These are phyloP conservation scores for Protobothrops flavoviridis DNA, from an alignment of 2,113 vertebrate species.

Conservation along the genomic window DNA sequence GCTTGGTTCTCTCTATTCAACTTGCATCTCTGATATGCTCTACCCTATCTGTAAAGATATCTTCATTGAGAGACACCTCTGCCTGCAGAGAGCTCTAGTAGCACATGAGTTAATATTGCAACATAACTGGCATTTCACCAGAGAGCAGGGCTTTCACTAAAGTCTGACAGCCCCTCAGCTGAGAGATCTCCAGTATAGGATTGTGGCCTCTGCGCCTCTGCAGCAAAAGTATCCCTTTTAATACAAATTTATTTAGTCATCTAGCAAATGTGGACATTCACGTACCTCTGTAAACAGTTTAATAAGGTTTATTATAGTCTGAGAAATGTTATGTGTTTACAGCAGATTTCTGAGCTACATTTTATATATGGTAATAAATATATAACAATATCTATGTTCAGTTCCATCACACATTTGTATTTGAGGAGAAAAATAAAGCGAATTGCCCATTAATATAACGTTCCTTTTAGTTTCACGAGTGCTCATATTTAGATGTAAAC, in stretches of 20 bases:
- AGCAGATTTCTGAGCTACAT: conserved; percentile 66
- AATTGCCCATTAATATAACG: conserved; percentile 63
- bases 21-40: no score
- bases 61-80: background rate
- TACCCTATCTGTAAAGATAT: background rate
- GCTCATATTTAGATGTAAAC: conserved; percentile 84
- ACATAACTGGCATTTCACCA: background rate
- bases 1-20: background rate
- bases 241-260: conserved; percentile 73
- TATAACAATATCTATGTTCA: conserved; percentile 65
- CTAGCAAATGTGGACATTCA: conserved; percentile 74
- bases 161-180: background rate
- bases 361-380: conserved; percentile 67
- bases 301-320: conserved; percentile 71
- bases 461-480: conserved; percentile 79
- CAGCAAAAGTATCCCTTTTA: conserved; percentile 79
- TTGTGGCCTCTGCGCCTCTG: conserved; percentile 62
- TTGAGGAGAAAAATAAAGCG: conserved; percentile 38
- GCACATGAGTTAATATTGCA: background rate
- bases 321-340: conserved; percentile 69
- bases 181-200: background rate
- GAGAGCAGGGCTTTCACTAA: background rate
- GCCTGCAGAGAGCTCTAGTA: background rate
- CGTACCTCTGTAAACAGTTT: conserved; percentile 74
- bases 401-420: conserved; percentile 63